Evolutionary conservation across 1,140 invertebrate species (phyloP), one percentile per base, ranked within the genome.

Genomic region (Cyclina sinensis): DNA sequence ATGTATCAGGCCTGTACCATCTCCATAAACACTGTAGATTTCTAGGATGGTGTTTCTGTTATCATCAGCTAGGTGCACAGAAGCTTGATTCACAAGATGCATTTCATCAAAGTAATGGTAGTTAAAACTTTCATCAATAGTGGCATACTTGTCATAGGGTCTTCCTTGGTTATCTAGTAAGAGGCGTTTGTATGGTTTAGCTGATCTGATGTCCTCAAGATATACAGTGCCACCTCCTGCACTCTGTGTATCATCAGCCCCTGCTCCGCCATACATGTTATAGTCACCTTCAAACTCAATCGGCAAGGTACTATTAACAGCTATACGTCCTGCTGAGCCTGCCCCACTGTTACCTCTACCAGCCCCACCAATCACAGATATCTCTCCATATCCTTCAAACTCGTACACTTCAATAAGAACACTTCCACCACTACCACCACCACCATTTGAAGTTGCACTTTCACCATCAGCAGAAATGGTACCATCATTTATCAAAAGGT

Each of bases 201-300:
- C 51, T 37, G 27, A 78, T 35, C 89, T 89, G 14, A 91, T 89
- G 48, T 94, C 92, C 70, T 94, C 85, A 27, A 94, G 51, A 62
- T 94, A 94, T 0, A 93, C 90, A 12, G 93, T 94, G 14, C 93
- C 93, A 39, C 89, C 90, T 21, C 91, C 92, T 37, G 90, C 93
- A 65, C 90, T 88, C 54, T 91, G 76, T 27, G 43, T 79, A 24
- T 68, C 78, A 86, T 65, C 37, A n/a, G 57, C 43, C 21, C 89
- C 92, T n/a, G 30, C 65, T 1, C 91, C 92, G 32, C 93, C 92
- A 88, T 83, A 90, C 3, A 89, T 91, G 30, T 74, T 43, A 86
- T 89, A 94, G 2, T 54, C 73, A 18, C 93, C 93, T 68, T 90
- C 88, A 90, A 89, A 94, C 32, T 83, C 57, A 68, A 91, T 91